Base-by-base conservation (phyloP, 2,113 vertebrate species). In the Eretmochelys imbricata region DNA sequence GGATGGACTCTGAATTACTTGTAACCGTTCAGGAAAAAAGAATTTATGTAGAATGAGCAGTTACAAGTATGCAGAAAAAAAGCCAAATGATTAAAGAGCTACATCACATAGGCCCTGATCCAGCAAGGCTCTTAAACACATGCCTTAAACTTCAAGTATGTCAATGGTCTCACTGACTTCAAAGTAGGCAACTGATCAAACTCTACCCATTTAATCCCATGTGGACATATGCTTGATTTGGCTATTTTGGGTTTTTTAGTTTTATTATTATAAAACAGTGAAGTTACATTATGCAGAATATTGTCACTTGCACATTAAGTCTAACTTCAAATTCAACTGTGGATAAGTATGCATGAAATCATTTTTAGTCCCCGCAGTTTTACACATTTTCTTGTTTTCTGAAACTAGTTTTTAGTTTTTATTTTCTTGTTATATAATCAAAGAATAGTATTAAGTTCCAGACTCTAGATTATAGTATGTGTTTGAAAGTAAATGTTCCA, bases 401-500 rank as follows among this genome's bases (percentile, higher is more conserved):
- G 89, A 93, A 94, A 96, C 82, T 90, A 90, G n/a, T 84, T 86
- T 96, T 97, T 83, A 78, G 49, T 89, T 92, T 81, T 89, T 27
- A 53, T 94, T 94, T 96, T 80, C 91, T 90, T 95, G 31, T 84
- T 90, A n/a, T 65, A 85, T 91, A 46, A 87, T 92, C 87, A 81
- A 88, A 89, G 75, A 53, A 38, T 49, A 53, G 65, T 55, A 93
- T 85, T 81, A 81, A 90, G 88, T 91, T 78, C 31, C 90, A 90
- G 75, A 95, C 25, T 90, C 91, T 89, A 49, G 51, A 50, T 90
- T 80, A 82, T 42, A 27, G 80, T 91, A 88, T 94, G 87, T 96
- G 86, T 95, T 96, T 94, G 93, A 96, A 97, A 95, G 89, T 89
- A 96, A 98, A 97, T 95, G 89, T 97, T 97, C 91, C 94, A 91